Conservation (phyloP, 2,113 vertebrate species). For the Eulemur macaco region DNA sequence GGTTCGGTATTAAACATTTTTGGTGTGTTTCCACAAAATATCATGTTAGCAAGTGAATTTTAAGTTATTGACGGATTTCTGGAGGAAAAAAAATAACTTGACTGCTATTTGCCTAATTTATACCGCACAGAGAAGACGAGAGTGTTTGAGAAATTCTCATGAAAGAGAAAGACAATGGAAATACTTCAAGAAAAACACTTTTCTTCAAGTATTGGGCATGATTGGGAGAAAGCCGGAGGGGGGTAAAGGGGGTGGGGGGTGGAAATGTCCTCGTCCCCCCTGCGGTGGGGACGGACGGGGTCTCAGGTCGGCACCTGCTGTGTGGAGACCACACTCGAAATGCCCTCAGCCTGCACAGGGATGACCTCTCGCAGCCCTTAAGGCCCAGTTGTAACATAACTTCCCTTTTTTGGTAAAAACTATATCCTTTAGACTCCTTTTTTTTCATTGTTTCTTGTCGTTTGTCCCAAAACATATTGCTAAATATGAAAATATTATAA, state of each 20-base stretch:
- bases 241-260: background rate
- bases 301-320: background rate
- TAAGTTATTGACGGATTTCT: slow-evolving; percentile 48
- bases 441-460: background rate
- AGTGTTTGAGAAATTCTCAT: background rate
- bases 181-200: background rate
- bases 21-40: slow-evolving; percentile 70
- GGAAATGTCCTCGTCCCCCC: background rate
- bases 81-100: background rate
- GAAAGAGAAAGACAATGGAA: background rate
- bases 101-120: background rate
- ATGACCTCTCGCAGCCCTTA: background rate
- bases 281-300: background rate
- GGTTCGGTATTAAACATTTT: slow-evolving; percentile 54
- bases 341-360: background rate
- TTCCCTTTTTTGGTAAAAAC: slow-evolving; percentile 53
- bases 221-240: background rate
- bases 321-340: fast-evolving
- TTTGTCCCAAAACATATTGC: slow-evolving; percentile 40
- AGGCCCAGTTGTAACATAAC: background rate
- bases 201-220: background rate
- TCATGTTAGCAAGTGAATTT: slow-evolving; percentile 66
- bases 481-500: slow-evolving; percentile 44
- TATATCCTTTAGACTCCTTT: background rate
- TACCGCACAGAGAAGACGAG: background rate